Evolutionary conservation across 1,140 invertebrate genomes (phyloP).

Genomic region (Pentalonia nigronervosa): DNA sequence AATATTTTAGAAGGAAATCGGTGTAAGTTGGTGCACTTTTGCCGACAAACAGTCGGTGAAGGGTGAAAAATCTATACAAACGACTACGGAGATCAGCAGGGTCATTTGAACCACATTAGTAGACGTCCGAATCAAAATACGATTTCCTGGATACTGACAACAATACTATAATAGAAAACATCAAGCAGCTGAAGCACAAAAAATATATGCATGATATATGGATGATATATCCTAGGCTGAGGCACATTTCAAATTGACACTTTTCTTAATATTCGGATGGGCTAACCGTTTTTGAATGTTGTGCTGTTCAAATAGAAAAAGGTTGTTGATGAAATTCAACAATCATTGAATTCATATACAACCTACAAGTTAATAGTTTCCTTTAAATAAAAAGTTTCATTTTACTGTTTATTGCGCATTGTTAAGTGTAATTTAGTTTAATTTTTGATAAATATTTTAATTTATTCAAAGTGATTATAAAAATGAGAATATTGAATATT

Average conservation of each 20-base stretch:
- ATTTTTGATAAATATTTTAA: not conserved
- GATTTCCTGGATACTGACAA: slow-evolving; percentile 39
- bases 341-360: not conserved
- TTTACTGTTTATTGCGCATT: not conserved
- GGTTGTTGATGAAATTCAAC: not conserved
- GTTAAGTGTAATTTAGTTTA: not conserved
- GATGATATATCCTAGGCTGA: not conserved
- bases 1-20: not conserved
- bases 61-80: slow-evolving; percentile 45
- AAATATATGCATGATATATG: slow-evolving; percentile 17
- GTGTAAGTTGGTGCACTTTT: not conserved
- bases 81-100: slow-evolving; percentile 52
- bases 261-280: slow-evolving; percentile 34
- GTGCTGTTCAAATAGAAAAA: not conserved
- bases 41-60: not conserved
- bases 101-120: slow-evolving; percentile 56
- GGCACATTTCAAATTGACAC: slow-evolving; percentile 22
- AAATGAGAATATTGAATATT: not conserved
- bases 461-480: not conserved
- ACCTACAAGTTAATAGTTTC: not conserved
- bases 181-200: not conserved
- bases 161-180: slow-evolving; percentile 49
- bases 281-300: not conserved
- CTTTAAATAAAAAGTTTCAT: not conserved
- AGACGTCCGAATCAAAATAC: slow-evolving; percentile 57